phyloP scores from a whole-genome alignment of 2,888 invertebrate genomes.

The Anoncus sp. region DNA sequence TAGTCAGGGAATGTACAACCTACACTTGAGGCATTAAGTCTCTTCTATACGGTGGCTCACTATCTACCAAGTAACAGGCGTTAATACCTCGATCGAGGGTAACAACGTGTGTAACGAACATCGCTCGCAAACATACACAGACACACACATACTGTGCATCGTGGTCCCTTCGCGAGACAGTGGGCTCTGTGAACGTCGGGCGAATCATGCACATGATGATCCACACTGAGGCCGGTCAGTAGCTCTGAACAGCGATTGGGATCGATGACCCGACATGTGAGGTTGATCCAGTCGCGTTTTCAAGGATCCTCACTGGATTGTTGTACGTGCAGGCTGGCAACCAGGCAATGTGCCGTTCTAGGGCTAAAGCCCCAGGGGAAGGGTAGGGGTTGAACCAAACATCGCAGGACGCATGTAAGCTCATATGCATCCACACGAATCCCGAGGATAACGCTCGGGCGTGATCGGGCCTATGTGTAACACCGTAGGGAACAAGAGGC shows the following conservation, averaged over 20 bases:
- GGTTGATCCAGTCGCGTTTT: conserved; percentile 48
- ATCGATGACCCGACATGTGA: conserved; percentile 38
- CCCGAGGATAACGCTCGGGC: conserved; percentile 37
- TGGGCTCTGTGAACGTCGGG: conserved; percentile 13
- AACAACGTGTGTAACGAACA: conserved; percentile 60
- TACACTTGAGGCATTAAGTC: conserved; percentile 58
- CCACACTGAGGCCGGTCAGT: conserved; percentile 10
- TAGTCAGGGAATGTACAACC: conserved; percentile 6
- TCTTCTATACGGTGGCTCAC: conserved; percentile 39
- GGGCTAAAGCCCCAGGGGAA: conserved; percentile 21
- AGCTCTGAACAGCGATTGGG: conserved; percentile 46
- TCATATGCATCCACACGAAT: conserved; percentile 41
- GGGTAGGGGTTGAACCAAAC: conserved; percentile 45
- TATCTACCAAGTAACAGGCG: conserved; percentile 66
- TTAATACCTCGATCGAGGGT: conserved; percentile 65
- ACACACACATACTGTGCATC: background rate
- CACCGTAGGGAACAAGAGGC: conserved; percentile 25
- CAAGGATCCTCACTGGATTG: conserved; percentile 43
- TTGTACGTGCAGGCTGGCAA: background rate
- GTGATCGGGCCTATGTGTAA: conserved; percentile 55
- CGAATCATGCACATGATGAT: conserved; percentile 47
- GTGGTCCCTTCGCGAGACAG: conserved; percentile 28
- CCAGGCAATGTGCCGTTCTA: conserved; percentile 5
- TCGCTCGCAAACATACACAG: too few species aligned
- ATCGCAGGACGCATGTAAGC: conserved; percentile 54